Base-by-base conservation (phyloP, 2,888 invertebrate genomes). In the Rhaphigaster nebulosa region DNA sequence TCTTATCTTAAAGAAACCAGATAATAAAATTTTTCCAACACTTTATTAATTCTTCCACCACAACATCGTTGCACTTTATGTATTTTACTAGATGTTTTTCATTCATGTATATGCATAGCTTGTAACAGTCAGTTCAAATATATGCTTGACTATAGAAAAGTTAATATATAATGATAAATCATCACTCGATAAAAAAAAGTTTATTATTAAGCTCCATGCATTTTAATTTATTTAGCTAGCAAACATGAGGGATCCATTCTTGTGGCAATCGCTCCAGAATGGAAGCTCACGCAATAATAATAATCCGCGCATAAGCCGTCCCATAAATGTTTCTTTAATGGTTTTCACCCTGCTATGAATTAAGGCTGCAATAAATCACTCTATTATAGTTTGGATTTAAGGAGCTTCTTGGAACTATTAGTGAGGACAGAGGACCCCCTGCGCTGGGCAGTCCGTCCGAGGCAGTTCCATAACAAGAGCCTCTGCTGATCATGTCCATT, bases 381-480 rank as follows among this genome's bases (percentile, higher is more conserved):
- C 45, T 45, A 50, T 84, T 84, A 84, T 84, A 84, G 84, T 45
- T 84, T 23, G 1, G 15, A 45, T 45, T 45, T 84, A 84, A 84
- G 45, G 45, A 0, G 84, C 45, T 84, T 84, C 84, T 23, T n/a
- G 15, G 84, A 84, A 84, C 45, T 84, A 84, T 84, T 50, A 84
- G 45, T 15, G n/a, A 45, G n/a, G 26, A 50, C 45, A 84, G 45
- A 45, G 45, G 84, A n/a, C 45, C n/a, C 45, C 41, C 26, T 41
- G 80, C 26, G n/a, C 12, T 84, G 84, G 45, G 13, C 84, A 84
- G 45, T n/a, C 26, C 84, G 2, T 26, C 26, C 38, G 3, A 38
- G 3, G 10, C 45, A 45, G 45, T 45, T 45, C 45, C 45, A n/a
- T 76, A 76, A 80, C 41, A 41, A 80, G 80, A 45, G 80, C 20